Evolutionary conservation across 2,888 invertebrate species (phyloP), one percentile per base, ranked within the genome.

Genomic region (Plebejus anna): DNA sequence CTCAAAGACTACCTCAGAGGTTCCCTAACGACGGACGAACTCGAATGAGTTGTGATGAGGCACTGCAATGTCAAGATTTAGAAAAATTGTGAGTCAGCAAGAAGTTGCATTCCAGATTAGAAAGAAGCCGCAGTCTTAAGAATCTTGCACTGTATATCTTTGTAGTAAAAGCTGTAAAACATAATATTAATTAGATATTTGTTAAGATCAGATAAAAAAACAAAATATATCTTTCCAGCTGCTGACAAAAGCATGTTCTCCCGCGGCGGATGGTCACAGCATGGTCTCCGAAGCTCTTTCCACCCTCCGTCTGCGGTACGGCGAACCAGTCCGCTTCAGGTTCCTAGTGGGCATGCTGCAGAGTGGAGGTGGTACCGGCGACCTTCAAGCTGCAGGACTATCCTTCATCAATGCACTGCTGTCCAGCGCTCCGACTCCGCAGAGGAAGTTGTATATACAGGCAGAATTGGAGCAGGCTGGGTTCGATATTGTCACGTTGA

Each of bases 221-320:
- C 16, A 57, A 57, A n/a, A 4, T 70, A 16, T 47, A 61, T 55
- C 66, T 75, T 89, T 94, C 1, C 93, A 98, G 97, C 94, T 98
- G 71, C 94, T 98, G 81, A 97, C 98, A 75, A 96, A 96, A 86
- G 96, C 97, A 28, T 98, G 98, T 87, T 96, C 97, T 79, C 91
- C 96, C 16, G 95, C 96, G 9, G 95, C 95, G 0, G 95, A 94
- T 77, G 98, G 98, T 0, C 98, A 98, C 90, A 95, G 96, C 61
- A 96, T 97, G 80, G 97, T 98, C 22, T 97, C 98, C 0, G 98
- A 98, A 88, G 98, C 98, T 0, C 95, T 98, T 80, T 97, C 98
- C 0, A 98, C 98, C 0, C 94, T 98, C 76, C 95, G 98, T 59
- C 94, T 98, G 6, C 95, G 98, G 78, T 97, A 97, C 86, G 98